Evolutionary conservation across 2,797 vertebrate species (phyloP).

Genomic region (Platyrinchus mystaceus): DNA sequence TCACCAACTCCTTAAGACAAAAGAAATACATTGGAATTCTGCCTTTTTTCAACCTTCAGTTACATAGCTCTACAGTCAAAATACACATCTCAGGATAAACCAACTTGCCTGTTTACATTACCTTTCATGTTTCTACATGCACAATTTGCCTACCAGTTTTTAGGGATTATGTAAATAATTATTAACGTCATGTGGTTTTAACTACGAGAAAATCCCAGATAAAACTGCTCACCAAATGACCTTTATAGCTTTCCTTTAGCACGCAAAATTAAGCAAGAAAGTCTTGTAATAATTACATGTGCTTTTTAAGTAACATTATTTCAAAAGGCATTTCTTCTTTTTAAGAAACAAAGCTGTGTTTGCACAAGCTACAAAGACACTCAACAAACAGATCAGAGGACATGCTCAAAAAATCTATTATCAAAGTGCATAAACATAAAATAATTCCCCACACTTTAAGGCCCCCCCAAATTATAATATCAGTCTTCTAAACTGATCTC

Average conservation of each 20-base stretch:
- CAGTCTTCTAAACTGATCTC: not conserved
- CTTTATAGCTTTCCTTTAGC: slow-evolving; percentile 18
- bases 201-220: slow-evolving; percentile 33
- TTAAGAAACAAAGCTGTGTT: not conserved
- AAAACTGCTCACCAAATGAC: slow-evolving; percentile 34
- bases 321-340: not conserved
- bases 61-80: not conserved
- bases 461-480: not conserved
- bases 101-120: not conserved
- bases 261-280: slow-evolving; percentile 19
- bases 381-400: not conserved
- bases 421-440: not conserved
- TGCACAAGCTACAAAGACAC: not conserved
- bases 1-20: not conserved
- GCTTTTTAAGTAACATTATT: not conserved
- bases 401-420: not conserved
- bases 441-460: not conserved
- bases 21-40: not conserved
- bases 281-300: not conserved
- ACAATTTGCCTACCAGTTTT: slow-evolving; percentile 29
- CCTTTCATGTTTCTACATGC: not conserved
- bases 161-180: slow-evolving; percentile 43
- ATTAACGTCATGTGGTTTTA: slow-evolving; percentile 20
- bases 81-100: not conserved
- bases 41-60: not conserved